These are phyloP conservation scores for Dysmachus trigonus DNA, from an alignment of 2,888 invertebrate genomes.

Conservation along the genomic window DNA sequence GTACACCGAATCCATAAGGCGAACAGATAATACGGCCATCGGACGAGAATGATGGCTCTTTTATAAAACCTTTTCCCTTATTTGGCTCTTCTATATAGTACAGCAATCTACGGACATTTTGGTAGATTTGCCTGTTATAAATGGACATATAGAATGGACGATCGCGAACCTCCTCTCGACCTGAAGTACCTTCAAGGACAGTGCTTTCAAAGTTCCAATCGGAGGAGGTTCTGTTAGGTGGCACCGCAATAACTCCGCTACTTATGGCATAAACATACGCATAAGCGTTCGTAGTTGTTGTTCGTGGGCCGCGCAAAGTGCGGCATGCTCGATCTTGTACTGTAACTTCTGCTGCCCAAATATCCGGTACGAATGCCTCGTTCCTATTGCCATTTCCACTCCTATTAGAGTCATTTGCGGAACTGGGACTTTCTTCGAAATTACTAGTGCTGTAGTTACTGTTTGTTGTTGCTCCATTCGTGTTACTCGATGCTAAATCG, in stretches of 20 bases:
- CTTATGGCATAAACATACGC: slow-evolving; percentile 64
- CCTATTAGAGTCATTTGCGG: neutral
- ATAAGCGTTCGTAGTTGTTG: slow-evolving; percentile 58
- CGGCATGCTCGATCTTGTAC: slow-evolving; percentile 61
- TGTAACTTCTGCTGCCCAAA: slow-evolving; percentile 64
- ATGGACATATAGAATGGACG: slow-evolving; percentile 36
- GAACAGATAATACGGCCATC: slow-evolving; percentile 92
- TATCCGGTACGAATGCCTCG: slow-evolving; percentile 61
- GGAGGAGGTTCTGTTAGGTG: neutral
- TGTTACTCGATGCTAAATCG: slow-evolving; percentile 3
- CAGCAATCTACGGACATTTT: slow-evolving; percentile 79
- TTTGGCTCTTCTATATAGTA: slow-evolving; percentile 88
- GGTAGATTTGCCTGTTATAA: slow-evolving; percentile 53
- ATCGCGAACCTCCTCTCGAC: slow-evolving; percentile 16
- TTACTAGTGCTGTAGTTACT: slow-evolving; percentile 47
- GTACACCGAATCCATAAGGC: slow-evolving; percentile 85
- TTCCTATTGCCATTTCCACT: slow-evolving; percentile 43
- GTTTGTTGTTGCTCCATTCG: slow-evolving; percentile 6
- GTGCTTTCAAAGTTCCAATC: slow-evolving; percentile 10
- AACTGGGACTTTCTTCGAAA: slow-evolving; percentile 39
- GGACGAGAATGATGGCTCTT: slow-evolving; percentile 89
- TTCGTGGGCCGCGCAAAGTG: slow-evolving; percentile 57
- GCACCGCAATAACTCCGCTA: slow-evolving; percentile 58
- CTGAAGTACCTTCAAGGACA: neutral
- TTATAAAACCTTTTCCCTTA: slow-evolving; percentile 90